phyloP scores from a whole-genome alignment of 2,888 invertebrate genomes.

The Steinernema hermaphroditum region DNA sequence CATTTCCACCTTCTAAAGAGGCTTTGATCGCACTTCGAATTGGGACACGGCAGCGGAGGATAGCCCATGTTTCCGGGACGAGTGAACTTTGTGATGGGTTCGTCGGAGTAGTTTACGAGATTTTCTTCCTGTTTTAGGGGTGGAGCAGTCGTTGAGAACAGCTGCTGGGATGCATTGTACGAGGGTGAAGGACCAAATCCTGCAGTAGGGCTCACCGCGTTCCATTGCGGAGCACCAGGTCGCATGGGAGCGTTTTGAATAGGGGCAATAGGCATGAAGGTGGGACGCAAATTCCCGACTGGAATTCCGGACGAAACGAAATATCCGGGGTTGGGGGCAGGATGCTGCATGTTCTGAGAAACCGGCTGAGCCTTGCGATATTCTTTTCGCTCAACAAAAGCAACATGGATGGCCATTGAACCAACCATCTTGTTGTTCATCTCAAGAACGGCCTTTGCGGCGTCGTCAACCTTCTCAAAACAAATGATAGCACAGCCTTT shows the following conservation, averaged over 20 bases:
- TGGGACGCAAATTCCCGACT: conserved; percentile 29
- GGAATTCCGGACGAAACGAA: conserved; percentile 54
- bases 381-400: conserved; percentile 96
- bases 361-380: conserved; percentile 96
- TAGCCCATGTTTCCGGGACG: too few species aligned
- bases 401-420: conserved; percentile 95
- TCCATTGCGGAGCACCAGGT: conserved; percentile 47
- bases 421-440: conserved; percentile 96
- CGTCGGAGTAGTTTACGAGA: too few species aligned
- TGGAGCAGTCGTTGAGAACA: too few species aligned
- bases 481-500: conserved; percentile 98
- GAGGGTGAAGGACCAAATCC: conserved; percentile 38
- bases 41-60: too few species aligned
- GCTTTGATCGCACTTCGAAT: too few species aligned
- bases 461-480: conserved; percentile 94
- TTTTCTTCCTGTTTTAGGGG: too few species aligned
- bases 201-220: conserved; percentile 36
- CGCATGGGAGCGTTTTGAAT: conserved; percentile 33
- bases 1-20: too few species aligned
- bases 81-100: too few species aligned
- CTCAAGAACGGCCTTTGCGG: conserved; percentile 97
- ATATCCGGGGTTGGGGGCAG: conserved; percentile 70
- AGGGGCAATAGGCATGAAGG: conserved; percentile 41
- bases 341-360: conserved; percentile 95
- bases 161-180: too few species aligned